phyloP scores from a whole-genome alignment of 2,888 invertebrate genomes.

The Machimus atricapillus region DNA sequence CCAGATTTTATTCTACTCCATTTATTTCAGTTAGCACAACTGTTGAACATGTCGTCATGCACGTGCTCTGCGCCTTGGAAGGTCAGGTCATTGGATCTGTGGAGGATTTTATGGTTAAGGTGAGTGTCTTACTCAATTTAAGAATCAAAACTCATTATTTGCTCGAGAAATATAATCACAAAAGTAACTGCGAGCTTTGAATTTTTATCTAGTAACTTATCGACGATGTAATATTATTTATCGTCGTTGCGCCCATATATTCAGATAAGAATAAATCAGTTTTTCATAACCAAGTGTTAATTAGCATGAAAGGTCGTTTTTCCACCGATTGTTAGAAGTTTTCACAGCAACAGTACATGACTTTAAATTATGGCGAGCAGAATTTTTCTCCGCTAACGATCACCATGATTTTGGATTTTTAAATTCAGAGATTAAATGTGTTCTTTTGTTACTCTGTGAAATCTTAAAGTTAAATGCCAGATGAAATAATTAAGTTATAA shows the following conservation, averaged over 20 bases:
- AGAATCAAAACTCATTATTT: background rate
- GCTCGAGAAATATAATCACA: background rate
- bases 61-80: constrained; percentile 82
- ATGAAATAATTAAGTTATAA: too few species aligned
- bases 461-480: too few species aligned
- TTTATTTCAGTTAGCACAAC: constrained; percentile 80
- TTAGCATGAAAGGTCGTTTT: background rate
- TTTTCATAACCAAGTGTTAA: background rate
- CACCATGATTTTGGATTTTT: too few species aligned
- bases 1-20: constrained; percentile 14
- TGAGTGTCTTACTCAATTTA: constrained; percentile 51
- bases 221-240: background rate
- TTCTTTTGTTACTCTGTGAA: too few species aligned
- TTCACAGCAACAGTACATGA: too few species aligned
- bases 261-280: background rate
- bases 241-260: background rate
- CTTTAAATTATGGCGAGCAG: too few species aligned
- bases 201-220: background rate
- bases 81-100: constrained; percentile 73
- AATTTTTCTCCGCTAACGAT: too few species aligned
- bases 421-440: too few species aligned
- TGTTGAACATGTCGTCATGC: constrained; percentile 84
- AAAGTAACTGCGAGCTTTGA: background rate
- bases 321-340: too few species aligned
- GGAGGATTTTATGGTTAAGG: constrained; percentile 71